These are phyloP conservation scores for Diaphora mendica DNA, from an alignment of 2,888 invertebrate species.

Conservation along the genomic window DNA sequence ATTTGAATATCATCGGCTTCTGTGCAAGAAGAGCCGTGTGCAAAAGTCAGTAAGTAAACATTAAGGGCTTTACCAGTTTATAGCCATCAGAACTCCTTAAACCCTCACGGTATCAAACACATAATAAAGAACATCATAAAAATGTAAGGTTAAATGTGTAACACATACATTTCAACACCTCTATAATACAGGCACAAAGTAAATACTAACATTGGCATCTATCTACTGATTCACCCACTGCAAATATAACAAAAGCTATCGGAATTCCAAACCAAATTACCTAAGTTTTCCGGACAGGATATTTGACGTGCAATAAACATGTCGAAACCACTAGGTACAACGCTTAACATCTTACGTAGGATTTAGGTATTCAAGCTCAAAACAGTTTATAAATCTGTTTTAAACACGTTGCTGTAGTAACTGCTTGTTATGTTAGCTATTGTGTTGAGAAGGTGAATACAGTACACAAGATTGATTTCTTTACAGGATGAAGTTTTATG, in stretches of 20 bases:
- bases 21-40: too few species aligned
- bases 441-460: slow-evolving; percentile 7
- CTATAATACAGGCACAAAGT: slow-evolving; percentile 11
- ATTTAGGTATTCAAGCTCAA: slow-evolving; percentile 27
- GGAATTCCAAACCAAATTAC: slow-evolving; percentile 44
- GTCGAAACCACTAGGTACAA: slow-evolving; percentile 27
- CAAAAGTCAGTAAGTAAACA: not conserved
- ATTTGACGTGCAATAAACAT: slow-evolving; percentile 47
- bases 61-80: not conserved
- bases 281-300: slow-evolving; percentile 32
- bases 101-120: not conserved
- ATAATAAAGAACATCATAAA: not conserved
- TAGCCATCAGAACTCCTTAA: not conserved
- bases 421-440: slow-evolving; percentile 1
- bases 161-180: slow-evolving; percentile 14
- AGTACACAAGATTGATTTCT: not conserved
- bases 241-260: slow-evolving; percentile 42
- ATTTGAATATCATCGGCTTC: not conserved
- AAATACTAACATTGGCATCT: slow-evolving; percentile 16
- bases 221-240: slow-evolving; percentile 34
- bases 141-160: not conserved
- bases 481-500: not conserved
- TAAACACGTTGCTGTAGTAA: not conserved
- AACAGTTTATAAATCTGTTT: slow-evolving; percentile 11
- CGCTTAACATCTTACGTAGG: slow-evolving; percentile 26